A percentile compares a stretch with the other conserved stretches of the same genome.
Conservation (phyloP, 2,888 invertebrate genomes). For the Acronicta aceris region DNA sequence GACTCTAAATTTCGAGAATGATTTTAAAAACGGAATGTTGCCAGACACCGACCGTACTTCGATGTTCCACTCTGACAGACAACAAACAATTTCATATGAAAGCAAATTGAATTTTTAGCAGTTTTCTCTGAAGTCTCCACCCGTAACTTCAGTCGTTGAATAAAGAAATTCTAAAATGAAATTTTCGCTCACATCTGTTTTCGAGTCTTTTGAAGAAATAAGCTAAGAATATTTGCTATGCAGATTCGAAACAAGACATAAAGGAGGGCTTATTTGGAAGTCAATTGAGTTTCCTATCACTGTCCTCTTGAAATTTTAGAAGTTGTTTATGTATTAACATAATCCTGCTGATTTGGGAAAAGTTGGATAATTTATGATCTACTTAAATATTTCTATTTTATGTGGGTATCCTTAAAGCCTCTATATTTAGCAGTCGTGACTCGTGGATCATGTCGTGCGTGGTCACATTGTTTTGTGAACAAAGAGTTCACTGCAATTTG, state of each 20-base stretch:
- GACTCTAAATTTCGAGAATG: slow-evolving; percentile 4
- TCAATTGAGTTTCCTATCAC: slow-evolving; percentile 24
- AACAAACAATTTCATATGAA: slow-evolving; percentile 3
- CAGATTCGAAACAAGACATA: slow-evolving; percentile 15
- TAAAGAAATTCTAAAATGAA: slow-evolving; percentile 10
- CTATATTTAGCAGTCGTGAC: no score
- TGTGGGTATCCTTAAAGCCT: no score
- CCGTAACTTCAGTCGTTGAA: slow-evolving; percentile 2
- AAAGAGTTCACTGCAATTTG: no score
- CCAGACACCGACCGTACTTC: slow-evolving; percentile 17
- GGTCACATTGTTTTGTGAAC: no score
- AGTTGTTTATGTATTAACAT: not conserved
- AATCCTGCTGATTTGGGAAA: no score
- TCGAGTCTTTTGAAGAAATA: slow-evolving; percentile 6
- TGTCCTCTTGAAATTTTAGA: slow-evolving; percentile 4
- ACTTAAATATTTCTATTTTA: no score
- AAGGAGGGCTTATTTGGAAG: slow-evolving; percentile 12
- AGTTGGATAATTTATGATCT: not conserved
- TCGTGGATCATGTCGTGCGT: no score
- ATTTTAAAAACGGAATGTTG: slow-evolving; percentile 9
- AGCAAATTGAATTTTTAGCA: slow-evolving; percentile 3
- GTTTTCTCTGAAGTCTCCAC: not conserved
- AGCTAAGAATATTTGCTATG: slow-evolving; percentile 10
- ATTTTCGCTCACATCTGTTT: slow-evolving; percentile 1
- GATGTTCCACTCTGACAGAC: slow-evolving; percentile 17